These are phyloP conservation scores for Pogonognathellus flavescens DNA, from an alignment of 1,140 invertebrate genomes.

Conservation along the genomic window DNA sequence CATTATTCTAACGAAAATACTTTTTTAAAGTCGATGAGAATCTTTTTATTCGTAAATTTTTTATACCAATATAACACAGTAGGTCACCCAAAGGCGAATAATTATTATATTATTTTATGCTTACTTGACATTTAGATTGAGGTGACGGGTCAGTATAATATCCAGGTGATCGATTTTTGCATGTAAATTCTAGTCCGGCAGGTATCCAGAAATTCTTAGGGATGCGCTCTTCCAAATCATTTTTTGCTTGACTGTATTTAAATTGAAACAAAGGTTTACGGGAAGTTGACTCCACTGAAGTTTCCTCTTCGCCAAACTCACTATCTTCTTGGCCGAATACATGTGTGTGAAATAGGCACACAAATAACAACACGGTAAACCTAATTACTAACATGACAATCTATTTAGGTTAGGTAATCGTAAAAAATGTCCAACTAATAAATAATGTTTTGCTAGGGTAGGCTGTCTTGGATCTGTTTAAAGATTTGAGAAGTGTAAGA, in stretches of 20 bases:
- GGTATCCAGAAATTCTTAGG: conserved; percentile 52
- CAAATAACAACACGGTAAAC: not conserved
- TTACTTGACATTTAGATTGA: conserved; percentile 38
- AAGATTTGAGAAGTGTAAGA: no score
- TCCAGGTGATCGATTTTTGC: conserved; percentile 57
- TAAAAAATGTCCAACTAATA: no score
- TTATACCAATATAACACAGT: no score
- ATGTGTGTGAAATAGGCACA: not conserved
- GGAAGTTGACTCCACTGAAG: not conserved
- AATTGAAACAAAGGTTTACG: not conserved
- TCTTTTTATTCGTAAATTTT: no score
- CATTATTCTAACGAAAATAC: no score
- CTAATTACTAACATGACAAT: no score
- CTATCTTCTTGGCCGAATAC: not conserved
- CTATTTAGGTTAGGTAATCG: no score
- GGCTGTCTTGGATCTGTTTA: no score
- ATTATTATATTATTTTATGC: not conserved
- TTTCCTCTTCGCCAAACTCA: not conserved
- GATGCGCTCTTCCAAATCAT: not conserved
- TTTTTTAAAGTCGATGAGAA: no score
- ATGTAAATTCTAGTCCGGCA: conserved; percentile 59
- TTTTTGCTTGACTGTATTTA: not conserved
- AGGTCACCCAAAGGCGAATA: no score
- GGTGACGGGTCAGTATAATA: conserved; percentile 57
- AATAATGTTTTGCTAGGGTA: no score